Evolutionary conservation across 2,888 invertebrate genomes (phyloP).

Genomic region (Drosophila mayaguana): DNA sequence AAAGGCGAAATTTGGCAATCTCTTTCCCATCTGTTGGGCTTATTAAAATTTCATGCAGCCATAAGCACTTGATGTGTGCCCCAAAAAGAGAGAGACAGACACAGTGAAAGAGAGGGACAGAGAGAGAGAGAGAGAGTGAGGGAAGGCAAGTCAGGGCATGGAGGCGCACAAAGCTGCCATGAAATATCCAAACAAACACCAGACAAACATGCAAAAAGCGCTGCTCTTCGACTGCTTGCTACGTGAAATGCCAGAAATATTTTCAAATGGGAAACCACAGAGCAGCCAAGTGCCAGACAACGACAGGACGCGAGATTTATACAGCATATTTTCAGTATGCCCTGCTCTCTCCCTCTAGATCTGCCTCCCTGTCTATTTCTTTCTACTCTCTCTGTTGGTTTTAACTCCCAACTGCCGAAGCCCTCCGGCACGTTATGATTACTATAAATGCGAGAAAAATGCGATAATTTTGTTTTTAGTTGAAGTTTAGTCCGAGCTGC

Average conservation of each 20-base stretch:
- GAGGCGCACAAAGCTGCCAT: constrained; percentile 15
- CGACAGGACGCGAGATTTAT: constrained; percentile 31
- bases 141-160: background rate
- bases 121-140: background rate
- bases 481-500: constrained; percentile 45
- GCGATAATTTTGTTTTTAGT: constrained; percentile 74
- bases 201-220: constrained; percentile 57
- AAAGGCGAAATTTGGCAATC: constrained; percentile 52
- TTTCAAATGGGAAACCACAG: constrained; percentile 40
- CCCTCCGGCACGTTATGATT: constrained; percentile 57
- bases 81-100: background rate
- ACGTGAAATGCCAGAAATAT: constrained; percentile 59
- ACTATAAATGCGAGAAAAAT: constrained; percentile 67
- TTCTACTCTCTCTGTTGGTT: background rate
- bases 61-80: constrained; percentile 61
- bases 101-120: background rate
- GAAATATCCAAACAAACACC: constrained; percentile 29
- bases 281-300: constrained; percentile 26
- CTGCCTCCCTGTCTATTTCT: background rate
- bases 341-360: constrained; percentile 2
- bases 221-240: constrained; percentile 29
- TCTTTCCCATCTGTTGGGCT: constrained; percentile 59
- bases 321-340: constrained; percentile 38
- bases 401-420: background rate
- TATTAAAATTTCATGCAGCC: constrained; percentile 75